Conservation (phyloP, 2,888 invertebrate genomes). For the Hirtodrosophila cameraria region DNA sequence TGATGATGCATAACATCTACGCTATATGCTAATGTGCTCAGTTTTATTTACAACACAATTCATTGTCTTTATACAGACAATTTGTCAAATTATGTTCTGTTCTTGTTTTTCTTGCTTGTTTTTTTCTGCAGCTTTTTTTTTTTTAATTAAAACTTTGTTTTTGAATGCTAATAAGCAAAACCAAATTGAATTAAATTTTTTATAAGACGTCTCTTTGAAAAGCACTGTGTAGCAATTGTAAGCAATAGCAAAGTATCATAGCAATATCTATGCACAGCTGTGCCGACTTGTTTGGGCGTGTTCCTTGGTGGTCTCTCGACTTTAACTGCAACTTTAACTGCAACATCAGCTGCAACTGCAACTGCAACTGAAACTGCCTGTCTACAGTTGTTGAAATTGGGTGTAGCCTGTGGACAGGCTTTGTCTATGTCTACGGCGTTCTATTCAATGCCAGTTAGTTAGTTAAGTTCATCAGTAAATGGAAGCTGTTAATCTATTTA, state of each 20-base stretch:
- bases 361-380: conserved; percentile 9
- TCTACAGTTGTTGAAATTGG: conserved; percentile 65
- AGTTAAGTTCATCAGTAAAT: conserved; percentile 26
- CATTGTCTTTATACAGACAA: too few relatives aligned
- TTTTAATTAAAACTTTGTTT: conserved; percentile 51
- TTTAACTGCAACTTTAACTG: conserved; percentile 18
- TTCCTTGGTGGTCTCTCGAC: conserved; percentile 72
- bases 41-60: too few relatives aligned
- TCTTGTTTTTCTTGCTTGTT: background rate
- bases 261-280: conserved; percentile 55
- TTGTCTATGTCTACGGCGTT: conserved; percentile 23
- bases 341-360: conserved; percentile 18
- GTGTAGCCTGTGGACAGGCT: conserved; percentile 54
- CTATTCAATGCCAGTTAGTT: conserved; percentile 57
- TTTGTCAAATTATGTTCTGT: conserved; percentile 3
- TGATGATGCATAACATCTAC: too few relatives aligned
- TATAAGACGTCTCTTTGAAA: conserved; percentile 28
- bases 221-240: conserved; percentile 12
- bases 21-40: too few relatives aligned
- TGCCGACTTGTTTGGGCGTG: conserved; percentile 75
- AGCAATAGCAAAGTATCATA: conserved; percentile 28
- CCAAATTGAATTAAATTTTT: conserved; percentile 66
- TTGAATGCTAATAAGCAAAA: conserved; percentile 30
- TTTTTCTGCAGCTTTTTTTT: conserved; percentile 40
- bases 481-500: conserved; percentile 14